These are phyloP conservation scores for Nemurella pictetii DNA, from an alignment of 2,888 invertebrate genomes.

Conservation along the genomic window DNA sequence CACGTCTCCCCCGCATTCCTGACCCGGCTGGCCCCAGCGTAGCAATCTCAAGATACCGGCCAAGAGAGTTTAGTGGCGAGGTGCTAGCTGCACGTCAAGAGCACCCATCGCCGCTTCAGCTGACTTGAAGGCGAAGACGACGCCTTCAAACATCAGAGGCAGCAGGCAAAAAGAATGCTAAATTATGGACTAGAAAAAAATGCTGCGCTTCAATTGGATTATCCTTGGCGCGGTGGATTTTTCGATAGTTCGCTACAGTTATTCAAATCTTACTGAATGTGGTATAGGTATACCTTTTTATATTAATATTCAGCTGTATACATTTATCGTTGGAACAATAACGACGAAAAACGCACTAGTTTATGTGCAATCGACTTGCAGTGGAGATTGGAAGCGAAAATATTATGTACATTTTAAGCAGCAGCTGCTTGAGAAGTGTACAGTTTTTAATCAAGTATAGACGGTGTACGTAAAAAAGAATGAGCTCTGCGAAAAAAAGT, in stretches of 20 bases:
- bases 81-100: background rate
- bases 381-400: background rate
- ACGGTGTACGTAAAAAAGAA: background rate
- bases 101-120: background rate
- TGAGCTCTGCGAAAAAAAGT: background rate
- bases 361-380: background rate
- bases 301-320: background rate
- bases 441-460: background rate
- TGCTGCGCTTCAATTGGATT: background rate
- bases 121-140: no score
- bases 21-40: background rate
- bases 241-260: background rate
- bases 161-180: background rate
- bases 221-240: background rate
- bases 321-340: background rate
- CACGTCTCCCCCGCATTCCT: background rate
- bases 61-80: background rate
- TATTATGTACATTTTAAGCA: background rate
- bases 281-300: background rate
- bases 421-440: background rate
- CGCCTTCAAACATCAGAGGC: background rate
- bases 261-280: background rate
- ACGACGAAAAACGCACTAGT: background rate
- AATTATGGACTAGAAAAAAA: background rate
- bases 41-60: background rate